These are phyloP conservation scores for Amblyraja radiata DNA, from an alignment of 2,797 vertebrate species.

Conservation along the genomic window DNA sequence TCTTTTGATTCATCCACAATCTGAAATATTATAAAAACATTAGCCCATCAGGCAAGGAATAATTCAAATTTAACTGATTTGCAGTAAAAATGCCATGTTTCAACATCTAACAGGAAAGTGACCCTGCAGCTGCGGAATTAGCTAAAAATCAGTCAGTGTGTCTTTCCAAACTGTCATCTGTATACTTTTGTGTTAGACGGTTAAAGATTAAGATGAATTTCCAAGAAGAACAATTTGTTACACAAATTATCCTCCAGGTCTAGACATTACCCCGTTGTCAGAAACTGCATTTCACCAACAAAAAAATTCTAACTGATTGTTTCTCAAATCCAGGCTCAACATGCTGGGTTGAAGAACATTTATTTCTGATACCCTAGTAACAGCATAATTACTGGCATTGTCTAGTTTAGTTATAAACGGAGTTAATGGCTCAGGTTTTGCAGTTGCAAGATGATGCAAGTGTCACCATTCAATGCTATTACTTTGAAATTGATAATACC, in stretches of 20 bases:
- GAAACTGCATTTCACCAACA: neutral
- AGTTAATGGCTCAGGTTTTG: neutral
- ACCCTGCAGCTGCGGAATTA: neutral
- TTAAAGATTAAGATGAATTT: conserved; percentile 10
- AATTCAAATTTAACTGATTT: neutral
- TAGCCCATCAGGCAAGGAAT: neutral
- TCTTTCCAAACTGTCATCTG: neutral
- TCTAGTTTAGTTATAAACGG: neutral
- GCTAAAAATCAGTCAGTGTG: neutral
- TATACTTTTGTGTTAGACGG: neutral
- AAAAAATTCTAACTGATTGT: neutral
- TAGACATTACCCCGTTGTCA: neutral
- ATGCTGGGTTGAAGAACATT: neutral
- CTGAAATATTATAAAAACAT: conserved; percentile 13
- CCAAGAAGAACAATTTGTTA: neutral
- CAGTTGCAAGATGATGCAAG: too few relatives aligned
- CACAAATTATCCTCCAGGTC: neutral
- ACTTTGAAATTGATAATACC: too few relatives aligned
- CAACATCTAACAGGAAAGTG: conserved; percentile 20
- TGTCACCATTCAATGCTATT: too few relatives aligned
- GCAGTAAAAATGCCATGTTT: neutral
- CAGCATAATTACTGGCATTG: neutral
- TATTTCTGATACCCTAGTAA: neutral
- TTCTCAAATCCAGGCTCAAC: neutral
- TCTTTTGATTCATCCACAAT: conserved; percentile 13